A percentile compares a stretch with the other conserved stretches of the same genome.
These are phyloP conservation scores for Gadopsis bispinosus DNA, from an alignment of 2,797 vertebrate species.

Conservation along the genomic window DNA sequence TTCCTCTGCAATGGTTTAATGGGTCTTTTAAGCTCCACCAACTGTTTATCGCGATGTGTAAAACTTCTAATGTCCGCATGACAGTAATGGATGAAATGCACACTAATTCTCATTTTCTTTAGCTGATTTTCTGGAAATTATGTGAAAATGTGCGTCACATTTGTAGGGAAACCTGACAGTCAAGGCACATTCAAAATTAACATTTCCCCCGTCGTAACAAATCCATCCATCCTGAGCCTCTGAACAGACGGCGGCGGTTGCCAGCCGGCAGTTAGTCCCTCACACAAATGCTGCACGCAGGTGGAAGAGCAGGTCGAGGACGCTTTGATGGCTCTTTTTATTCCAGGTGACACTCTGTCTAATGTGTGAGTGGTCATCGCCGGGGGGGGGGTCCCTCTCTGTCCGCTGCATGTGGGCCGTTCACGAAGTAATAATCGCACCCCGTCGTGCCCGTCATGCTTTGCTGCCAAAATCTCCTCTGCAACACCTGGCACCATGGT, in stretches of 20 bases:
- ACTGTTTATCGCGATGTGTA: neutral
- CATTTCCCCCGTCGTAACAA: neutral
- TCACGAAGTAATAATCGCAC: slow-evolving; percentile 59
- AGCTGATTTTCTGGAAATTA: neutral
- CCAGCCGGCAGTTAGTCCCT: slow-evolving; percentile 6
- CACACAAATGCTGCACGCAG: slow-evolving; percentile 28
- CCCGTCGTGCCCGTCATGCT: slow-evolving; percentile 58
- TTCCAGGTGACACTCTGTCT: slow-evolving; percentile 55
- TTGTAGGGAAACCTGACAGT: neutral
- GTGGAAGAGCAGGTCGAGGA: slow-evolving; percentile 22
- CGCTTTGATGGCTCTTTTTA: slow-evolving; percentile 56
- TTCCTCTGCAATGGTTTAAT: neutral
- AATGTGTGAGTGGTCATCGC: slow-evolving; percentile 60
- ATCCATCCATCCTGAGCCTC: slow-evolving; percentile 4
- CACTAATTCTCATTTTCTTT: neutral
- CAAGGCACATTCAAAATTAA: slow-evolving; percentile 37
- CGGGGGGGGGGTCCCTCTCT: slow-evolving; percentile 25
- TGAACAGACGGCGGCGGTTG: slow-evolving; percentile 6
- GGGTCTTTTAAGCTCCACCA: neutral
- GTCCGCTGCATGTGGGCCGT: slow-evolving; percentile 27
- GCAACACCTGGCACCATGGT: slow-evolving; percentile 75
- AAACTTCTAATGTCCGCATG: neutral
- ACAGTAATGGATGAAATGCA: neutral
- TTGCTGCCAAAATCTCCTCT: slow-evolving; percentile 67
- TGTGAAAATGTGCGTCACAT: neutral